phyloP scores from a whole-genome alignment of 2,888 invertebrate species.

The Hoplodrina blanda region DNA sequence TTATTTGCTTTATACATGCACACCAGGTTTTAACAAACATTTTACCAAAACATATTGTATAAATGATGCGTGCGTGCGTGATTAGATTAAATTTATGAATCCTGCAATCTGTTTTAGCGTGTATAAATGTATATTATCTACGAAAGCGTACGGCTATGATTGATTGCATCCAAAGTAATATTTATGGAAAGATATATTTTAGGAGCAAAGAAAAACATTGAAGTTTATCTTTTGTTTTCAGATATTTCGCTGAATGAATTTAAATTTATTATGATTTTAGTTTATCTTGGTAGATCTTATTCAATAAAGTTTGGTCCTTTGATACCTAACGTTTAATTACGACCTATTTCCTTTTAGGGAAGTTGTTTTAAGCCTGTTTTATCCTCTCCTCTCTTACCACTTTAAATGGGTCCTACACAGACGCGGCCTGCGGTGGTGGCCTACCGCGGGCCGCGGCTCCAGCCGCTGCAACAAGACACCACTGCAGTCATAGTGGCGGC shows the following conservation, averaged over 20 bases:
- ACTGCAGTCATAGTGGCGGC: no score
- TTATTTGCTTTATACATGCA: not conserved
- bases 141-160: constrained; percentile 29
- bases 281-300: not conserved
- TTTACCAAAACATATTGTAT: constrained; percentile 11
- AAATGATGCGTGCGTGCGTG: constrained; percentile 44
- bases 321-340: not conserved
- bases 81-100: constrained; percentile 46
- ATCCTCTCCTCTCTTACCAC: no score
- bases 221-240: constrained; percentile 22
- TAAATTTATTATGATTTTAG: constrained; percentile 8
- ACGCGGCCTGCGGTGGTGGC: no score
- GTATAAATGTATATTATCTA: constrained; percentile 30
- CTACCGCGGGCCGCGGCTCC: no score
- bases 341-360: not conserved
- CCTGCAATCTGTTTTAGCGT: constrained; percentile 26
- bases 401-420: no score
- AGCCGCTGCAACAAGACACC: no score
- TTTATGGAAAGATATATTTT: constrained; percentile 48
- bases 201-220: constrained; percentile 26
- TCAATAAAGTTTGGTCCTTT: constrained; percentile 1
- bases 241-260: not conserved
- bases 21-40: constrained; percentile 7
- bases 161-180: constrained; percentile 38
- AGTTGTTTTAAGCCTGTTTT: no score